Evolutionary conservation across 1,140 invertebrate genomes (phyloP).

Genomic region (Tetramorium simillimum): DNA sequence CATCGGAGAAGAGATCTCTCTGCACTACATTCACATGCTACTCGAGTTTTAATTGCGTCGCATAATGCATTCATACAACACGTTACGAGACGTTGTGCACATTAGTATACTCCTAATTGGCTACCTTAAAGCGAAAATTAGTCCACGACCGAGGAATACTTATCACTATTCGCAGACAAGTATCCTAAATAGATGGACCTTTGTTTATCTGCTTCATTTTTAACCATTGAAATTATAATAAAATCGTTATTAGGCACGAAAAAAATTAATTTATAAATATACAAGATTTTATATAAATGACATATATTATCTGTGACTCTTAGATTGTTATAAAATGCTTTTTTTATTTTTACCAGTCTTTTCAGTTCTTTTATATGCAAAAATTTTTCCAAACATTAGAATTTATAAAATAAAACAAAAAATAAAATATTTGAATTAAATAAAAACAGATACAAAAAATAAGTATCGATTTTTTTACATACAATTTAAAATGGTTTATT

Average conservation of each 20-base stretch:
- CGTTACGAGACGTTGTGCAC: conserved; percentile 30
- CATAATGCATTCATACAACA: conserved; percentile 49
- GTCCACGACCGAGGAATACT: conserved; percentile 29
- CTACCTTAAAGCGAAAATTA: conserved; percentile 47
- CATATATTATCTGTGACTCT: not conserved
- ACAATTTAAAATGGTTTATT: not conserved
- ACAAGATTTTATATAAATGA: not conserved
- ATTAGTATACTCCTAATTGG: conserved; percentile 51
- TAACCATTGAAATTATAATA: conserved; percentile 20
- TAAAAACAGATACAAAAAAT: not conserved
- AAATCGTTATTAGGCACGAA: not conserved
- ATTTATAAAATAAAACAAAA: not conserved
- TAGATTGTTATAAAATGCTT: not conserved
- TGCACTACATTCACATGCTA: conserved; percentile 26
- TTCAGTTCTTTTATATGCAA: not conserved
- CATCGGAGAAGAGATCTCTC: not conserved
- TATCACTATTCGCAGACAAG: not conserved
- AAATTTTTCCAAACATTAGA: not conserved
- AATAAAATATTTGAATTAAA: no score
- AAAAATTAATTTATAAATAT: not conserved
- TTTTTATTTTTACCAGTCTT: not conserved
- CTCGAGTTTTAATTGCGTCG: conserved; percentile 42
- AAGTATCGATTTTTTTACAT: not conserved
- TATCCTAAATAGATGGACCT: not conserved
- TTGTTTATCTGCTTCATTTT: not conserved